phyloP scores from a whole-genome alignment of 2,113 vertebrate genomes.

The Amphilophus citrinellus region DNA sequence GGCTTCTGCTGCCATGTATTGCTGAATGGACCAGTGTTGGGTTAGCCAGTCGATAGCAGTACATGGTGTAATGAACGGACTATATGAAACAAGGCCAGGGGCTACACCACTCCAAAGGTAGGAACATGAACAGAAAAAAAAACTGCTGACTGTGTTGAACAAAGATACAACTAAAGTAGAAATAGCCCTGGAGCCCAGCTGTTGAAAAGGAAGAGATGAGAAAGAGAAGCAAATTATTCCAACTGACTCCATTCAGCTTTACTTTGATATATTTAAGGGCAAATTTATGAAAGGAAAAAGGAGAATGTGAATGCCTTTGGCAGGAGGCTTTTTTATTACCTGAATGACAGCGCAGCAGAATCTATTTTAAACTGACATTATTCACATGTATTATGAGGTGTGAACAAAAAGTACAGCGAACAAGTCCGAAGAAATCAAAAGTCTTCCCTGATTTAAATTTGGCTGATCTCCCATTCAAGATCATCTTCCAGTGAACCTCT shows the following conservation, averaged over 20 bases:
- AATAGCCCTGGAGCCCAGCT: conserved; percentile 33
- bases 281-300: conserved; percentile 20
- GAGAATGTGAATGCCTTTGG: conserved; percentile 1
- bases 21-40: conserved; percentile 43
- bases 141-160: conserved; percentile 60
- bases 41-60: conserved; percentile 46
- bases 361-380: conserved; percentile 7
- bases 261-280: conserved; percentile 52
- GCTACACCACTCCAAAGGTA: conserved; percentile 47
- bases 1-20: conserved; percentile 33
- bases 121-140: conserved; percentile 50
- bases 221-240: conserved; percentile 41
- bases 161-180: conserved; percentile 57
- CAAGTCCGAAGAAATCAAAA: not conserved
- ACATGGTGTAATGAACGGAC: conserved; percentile 49
- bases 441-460: not conserved
- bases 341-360: conserved; percentile 24
- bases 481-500: not conserved
- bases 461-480: not conserved
- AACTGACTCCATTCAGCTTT: conserved; percentile 24
- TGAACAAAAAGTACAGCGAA: not conserved
- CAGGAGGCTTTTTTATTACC: conserved; percentile 5
- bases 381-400: conserved; percentile 2
- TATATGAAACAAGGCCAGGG: conserved; percentile 39
- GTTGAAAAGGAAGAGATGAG: conserved; percentile 27